A percentile compares a stretch with the other conserved stretches of the same genome.
Conservation (phyloP, 2,797 vertebrate species). For the Cossypha heuglini region DNA sequence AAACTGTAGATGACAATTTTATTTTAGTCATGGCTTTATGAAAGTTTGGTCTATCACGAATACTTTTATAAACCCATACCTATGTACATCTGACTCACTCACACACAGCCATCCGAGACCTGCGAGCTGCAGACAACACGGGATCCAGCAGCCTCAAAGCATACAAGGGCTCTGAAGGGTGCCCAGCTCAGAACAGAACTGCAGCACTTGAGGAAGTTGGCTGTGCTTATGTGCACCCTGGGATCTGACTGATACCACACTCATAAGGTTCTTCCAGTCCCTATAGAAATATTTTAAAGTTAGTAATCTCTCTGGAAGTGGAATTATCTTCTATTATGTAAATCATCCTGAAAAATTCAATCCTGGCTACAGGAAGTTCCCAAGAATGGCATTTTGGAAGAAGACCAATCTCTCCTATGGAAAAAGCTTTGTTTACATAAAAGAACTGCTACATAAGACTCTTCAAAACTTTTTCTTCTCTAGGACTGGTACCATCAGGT, state of each 20-base stretch:
- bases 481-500: neutral
- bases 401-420: neutral
- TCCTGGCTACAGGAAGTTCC: neutral
- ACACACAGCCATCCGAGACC: neutral
- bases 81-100: neutral
- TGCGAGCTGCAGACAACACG: neutral
- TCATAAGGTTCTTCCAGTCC: neutral
- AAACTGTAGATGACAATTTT: neutral
- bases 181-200: neutral
- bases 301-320: neutral
- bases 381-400: neutral
- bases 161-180: neutral
- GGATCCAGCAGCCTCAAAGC: neutral
- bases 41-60: conserved; percentile 39
- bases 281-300: neutral
- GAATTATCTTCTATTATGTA: neutral
- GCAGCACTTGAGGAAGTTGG: neutral
- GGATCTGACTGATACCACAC: neutral
- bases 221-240: neutral
- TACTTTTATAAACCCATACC: neutral
- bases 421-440: neutral
- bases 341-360: neutral
- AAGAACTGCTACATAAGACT: neutral
- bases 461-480: neutral
- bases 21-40: conserved; percentile 9